Evolutionary conservation across 1,140 invertebrate species (phyloP).

Genomic region (Ips nitidus): DNA sequence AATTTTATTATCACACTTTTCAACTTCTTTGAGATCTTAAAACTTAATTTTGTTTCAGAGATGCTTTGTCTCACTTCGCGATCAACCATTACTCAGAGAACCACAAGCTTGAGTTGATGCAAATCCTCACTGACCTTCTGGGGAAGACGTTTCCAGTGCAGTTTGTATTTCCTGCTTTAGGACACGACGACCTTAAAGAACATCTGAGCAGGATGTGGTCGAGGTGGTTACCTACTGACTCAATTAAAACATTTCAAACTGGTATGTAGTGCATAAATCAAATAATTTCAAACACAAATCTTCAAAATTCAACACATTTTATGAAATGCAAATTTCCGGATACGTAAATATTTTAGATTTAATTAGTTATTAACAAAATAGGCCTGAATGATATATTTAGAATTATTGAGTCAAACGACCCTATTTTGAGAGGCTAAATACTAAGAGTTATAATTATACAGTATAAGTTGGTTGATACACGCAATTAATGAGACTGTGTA

Average conservation of each 20-base stretch:
- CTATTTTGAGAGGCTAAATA: no score
- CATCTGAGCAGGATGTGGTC: conserved; percentile 73
- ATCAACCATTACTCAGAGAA: conserved; percentile 57
- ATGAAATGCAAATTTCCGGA: no score
- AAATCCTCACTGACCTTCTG: conserved; percentile 76
- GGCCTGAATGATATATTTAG: no score
- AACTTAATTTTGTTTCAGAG: conserved; percentile 55
- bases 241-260: conserved; percentile 73
- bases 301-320: no score
- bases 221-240: conserved; percentile 78
- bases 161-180: conserved; percentile 80
- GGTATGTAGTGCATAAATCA: conserved; percentile 56
- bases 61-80: conserved; percentile 60
- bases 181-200: conserved; percentile 72
- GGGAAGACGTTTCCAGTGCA: conserved; percentile 75
- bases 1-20: no score
- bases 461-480: no score
- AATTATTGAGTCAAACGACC: no score
- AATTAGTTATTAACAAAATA: no score
- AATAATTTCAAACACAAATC: no score
- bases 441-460: no score
- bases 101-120: conserved; percentile 66
- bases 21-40: background rate
- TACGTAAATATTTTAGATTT: no score
- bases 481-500: no score